These are phyloP conservation scores for Echinarachnius parma DNA, from an alignment of 53 echinoderm and acorn worm species.

Conservation along the genomic window DNA sequence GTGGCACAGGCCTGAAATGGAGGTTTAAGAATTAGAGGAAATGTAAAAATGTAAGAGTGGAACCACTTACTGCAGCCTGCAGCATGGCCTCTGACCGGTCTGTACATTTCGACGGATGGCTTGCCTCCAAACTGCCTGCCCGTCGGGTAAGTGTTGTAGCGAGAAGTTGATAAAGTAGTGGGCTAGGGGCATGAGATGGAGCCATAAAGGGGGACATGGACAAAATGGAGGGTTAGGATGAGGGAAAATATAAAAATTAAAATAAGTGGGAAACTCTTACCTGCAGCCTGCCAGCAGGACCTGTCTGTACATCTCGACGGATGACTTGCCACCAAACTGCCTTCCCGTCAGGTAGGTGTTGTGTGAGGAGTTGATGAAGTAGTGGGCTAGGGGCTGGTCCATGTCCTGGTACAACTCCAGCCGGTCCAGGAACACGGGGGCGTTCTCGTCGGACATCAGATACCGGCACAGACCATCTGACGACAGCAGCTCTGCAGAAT, in stretches of 20 bases:
- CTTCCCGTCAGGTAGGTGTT: conserved; percentile 98
- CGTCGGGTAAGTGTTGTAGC: conserved; percentile 90
- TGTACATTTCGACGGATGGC: conserved; percentile 90
- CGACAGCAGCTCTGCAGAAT: conserved; percentile 73
- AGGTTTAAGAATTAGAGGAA: too few species aligned
- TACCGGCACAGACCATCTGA: conserved; percentile 92
- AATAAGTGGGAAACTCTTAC: too few species aligned
- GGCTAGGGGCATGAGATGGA: conserved; percentile 73
- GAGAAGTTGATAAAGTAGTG: conserved; percentile 82
- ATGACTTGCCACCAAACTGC: conserved; percentile 99
- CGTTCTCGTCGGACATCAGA: conserved; percentile 98
- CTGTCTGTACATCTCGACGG: conserved; percentile 99
- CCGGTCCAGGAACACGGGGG: conserved; percentile 93
- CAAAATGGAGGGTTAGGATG: too few species aligned
- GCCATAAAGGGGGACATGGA: too few species aligned
- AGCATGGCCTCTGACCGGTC: conserved; percentile 82
- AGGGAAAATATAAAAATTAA: too few species aligned
- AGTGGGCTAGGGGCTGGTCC: conserved; percentile 97
- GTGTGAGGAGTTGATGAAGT: conserved; percentile 92
- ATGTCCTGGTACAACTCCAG: conserved; percentile 92
- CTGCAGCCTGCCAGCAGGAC: conserved; percentile 97
- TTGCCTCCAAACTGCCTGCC: conserved; percentile 93
- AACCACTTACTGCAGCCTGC: conserved; percentile 82
- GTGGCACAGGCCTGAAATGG: too few species aligned
- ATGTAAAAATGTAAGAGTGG: too few species aligned